Evolutionary conservation across 2,797 vertebrate species (phyloP).

Genomic region (Varecia variegata): DNA sequence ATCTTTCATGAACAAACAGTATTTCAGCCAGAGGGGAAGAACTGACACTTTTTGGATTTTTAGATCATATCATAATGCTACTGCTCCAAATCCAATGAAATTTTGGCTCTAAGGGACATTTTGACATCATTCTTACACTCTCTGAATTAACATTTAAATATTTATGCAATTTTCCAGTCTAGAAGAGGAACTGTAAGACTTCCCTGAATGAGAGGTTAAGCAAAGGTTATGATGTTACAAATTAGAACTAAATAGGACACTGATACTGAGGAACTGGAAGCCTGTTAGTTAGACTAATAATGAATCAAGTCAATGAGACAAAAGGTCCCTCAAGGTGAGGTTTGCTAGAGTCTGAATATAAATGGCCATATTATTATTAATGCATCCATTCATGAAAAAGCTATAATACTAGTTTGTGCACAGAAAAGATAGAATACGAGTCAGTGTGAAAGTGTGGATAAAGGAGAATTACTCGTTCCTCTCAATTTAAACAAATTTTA

Average conservation of each 20-base stretch:
- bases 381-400: slow-evolving; percentile 74
- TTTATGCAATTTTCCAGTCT: slow-evolving; percentile 75
- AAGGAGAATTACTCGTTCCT: not conserved
- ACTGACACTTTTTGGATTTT: slow-evolving; percentile 18
- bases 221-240: slow-evolving; percentile 83
- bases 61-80: not conserved
- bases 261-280: slow-evolving; percentile 77
- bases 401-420: slow-evolving; percentile 72
- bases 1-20: slow-evolving; percentile 58
- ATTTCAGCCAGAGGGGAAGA: slow-evolving; percentile 16
- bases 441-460: not conserved
- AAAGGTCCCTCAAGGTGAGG: slow-evolving; percentile 82
- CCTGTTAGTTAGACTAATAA: slow-evolving; percentile 83
- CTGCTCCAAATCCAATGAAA: slow-evolving; percentile 32
- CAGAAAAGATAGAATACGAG: slow-evolving; percentile 35
- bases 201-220: slow-evolving; percentile 80
- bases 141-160: slow-evolving; percentile 71
- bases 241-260: slow-evolving; percentile 82
- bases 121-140: slow-evolving; percentile 61
- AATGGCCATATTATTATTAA: slow-evolving; percentile 83
- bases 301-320: slow-evolving; percentile 82
- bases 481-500: not conserved
- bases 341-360: slow-evolving; percentile 80
- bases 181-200: slow-evolving; percentile 72
- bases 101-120: slow-evolving; percentile 62